Evolutionary conservation across 2,888 invertebrate species (phyloP).

Genomic region (Drosophila rellima): DNA sequence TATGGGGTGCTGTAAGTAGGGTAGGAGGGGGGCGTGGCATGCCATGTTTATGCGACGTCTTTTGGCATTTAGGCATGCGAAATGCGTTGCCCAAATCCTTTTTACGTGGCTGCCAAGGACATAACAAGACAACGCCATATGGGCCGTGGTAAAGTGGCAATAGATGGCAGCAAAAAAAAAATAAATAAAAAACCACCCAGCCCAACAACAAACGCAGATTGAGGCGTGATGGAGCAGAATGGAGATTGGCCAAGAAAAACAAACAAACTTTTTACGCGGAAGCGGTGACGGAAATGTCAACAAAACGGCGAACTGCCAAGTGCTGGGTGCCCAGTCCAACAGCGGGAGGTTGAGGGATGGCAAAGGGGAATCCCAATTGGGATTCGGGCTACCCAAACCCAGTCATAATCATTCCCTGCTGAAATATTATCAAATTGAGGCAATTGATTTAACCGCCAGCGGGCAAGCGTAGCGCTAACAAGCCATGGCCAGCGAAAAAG

Average conservation of each 20-base stretch:
- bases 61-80: constrained; percentile 79
- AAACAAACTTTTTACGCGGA: constrained; percentile 63
- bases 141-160: constrained; percentile 40
- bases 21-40: constrained; percentile 63
- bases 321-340: constrained; percentile 22
- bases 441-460: constrained; percentile 80
- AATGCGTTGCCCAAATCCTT: constrained; percentile 78
- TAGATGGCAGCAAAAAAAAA: constrained; percentile 16
- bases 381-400: constrained; percentile 26
- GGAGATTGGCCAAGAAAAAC: constrained; percentile 50
- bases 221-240: constrained; percentile 23
- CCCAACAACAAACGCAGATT: constrained; percentile 15
- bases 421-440: constrained; percentile 84
- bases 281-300: constrained; percentile 76
- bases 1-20: constrained; percentile 30
- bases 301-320: constrained; percentile 60
- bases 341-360: background rate
- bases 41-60: constrained; percentile 78
- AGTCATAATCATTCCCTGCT: constrained; percentile 79
- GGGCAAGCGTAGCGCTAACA: constrained; percentile 34
- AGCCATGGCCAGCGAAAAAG: constrained; percentile 14
- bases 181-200: background rate
- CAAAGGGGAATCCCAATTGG: constrained; percentile 15
- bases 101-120: constrained; percentile 74
- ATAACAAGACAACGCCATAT: constrained; percentile 54